Conservation (phyloP, 2,113 vertebrate species). For the Morphnarchus princeps region DNA sequence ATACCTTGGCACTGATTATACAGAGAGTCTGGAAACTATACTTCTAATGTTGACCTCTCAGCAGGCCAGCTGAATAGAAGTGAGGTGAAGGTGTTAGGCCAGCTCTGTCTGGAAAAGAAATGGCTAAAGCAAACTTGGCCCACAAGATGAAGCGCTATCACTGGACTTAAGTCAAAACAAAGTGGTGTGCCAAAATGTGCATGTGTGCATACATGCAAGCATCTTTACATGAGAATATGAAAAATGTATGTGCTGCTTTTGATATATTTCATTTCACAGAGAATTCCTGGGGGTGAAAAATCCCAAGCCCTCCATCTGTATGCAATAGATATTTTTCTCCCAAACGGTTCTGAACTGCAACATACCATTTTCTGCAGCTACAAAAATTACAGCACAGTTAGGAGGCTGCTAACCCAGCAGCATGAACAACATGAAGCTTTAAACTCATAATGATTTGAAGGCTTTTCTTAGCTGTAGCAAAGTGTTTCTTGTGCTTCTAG, state of each 20-base stretch:
- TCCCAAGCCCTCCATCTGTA: background rate
- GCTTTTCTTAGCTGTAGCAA: constrained; percentile 45
- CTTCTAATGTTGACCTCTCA: background rate
- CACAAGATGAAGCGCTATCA: background rate
- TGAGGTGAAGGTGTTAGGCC: background rate
- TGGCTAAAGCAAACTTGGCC: background rate
- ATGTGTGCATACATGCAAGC: background rate
- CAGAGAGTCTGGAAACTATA: background rate
- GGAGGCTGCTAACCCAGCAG: background rate
- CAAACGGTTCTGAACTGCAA: background rate
- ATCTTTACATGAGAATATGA: background rate
- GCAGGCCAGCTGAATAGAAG: background rate
- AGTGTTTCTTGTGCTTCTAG: constrained; percentile 11
- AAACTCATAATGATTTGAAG: constrained; percentile 22
- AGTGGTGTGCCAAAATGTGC: background rate
- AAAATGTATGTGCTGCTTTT: background rate
- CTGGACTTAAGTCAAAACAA: background rate
- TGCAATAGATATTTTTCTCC: background rate
- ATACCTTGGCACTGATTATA: background rate
- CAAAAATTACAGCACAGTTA: constrained; percentile 9
- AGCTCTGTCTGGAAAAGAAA: background rate
- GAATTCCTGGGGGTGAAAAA: background rate
- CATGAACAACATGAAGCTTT: background rate
- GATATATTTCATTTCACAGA: background rate
- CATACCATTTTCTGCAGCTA: constrained; percentile 48